phyloP scores from a whole-genome alignment of 1,140 invertebrate species.

The Dendrolimus kikuchii region DNA sequence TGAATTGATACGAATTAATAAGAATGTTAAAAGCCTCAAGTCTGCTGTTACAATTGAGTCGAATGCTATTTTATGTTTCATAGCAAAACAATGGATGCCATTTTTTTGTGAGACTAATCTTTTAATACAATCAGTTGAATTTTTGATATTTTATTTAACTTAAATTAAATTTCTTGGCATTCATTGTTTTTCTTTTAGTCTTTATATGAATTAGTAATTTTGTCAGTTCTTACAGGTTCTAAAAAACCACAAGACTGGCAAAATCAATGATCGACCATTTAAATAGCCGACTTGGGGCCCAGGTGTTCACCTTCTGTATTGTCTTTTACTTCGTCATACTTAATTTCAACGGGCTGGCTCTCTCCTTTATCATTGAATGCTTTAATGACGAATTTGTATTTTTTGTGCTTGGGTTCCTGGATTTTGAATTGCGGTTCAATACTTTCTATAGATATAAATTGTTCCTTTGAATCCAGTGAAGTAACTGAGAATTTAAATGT shows the following conservation, averaged over 20 bases:
- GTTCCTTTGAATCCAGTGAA: constrained; percentile 29
- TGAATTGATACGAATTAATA: too few relatives aligned
- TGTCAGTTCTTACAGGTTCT: not conserved
- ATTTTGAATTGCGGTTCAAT: constrained; percentile 52
- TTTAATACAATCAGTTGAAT: too few relatives aligned
- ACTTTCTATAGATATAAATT: constrained; percentile 42
- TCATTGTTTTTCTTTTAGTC: too few relatives aligned
- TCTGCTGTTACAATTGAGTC: too few relatives aligned
- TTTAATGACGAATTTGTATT: constrained; percentile 47
- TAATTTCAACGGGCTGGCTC: constrained; percentile 46
- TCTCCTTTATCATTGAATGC: constrained; percentile 58
- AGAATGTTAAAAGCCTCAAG: too few relatives aligned
- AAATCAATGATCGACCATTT: not conserved
- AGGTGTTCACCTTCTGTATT: constrained; percentile 28
- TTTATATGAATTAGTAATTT: too few relatives aligned
- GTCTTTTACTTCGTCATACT: constrained; percentile 35
- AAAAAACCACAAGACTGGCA: not conserved
- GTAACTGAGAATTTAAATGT: constrained; percentile 52
- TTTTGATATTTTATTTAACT: too few relatives aligned
- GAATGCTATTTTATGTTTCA: too few relatives aligned
- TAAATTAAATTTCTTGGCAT: too few relatives aligned
- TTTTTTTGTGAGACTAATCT: too few relatives aligned
- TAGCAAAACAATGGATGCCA: too few relatives aligned
- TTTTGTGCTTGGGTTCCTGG: constrained; percentile 39
- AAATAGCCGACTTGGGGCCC: too few relatives aligned